Evolutionary conservation across 2,797 vertebrate species (phyloP), one percentile per base, ranked within the genome.

Genomic region (Leucoraja ocellata): DNA sequence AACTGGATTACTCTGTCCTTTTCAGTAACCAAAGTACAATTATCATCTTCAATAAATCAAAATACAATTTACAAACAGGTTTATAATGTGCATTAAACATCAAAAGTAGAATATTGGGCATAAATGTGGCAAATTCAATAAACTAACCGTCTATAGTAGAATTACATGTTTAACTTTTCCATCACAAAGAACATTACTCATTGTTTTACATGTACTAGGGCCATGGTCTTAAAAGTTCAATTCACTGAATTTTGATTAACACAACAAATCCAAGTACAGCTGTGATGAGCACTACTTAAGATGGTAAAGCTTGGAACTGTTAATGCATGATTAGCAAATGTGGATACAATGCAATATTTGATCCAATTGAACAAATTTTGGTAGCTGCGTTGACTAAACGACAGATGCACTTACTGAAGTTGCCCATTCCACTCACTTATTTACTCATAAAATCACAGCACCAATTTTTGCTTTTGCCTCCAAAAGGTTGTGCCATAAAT

Each of bases 161-260:
- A 86, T 86, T 86, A 63, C 23, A 28, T 14, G 65, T 63, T 86
- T 88, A 65, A 93, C 95, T 95, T 95, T 95, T 95, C 95, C 94
- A 93, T 91, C 95, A 95, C 94, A 95, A 93, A 95, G 94, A 93
- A 93, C 95, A 58, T 28, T n/a, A 61, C 28, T 93, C 96, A 95
- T 96, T 96, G 95, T 95, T 96, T 95, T 61, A 88, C 3, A 94
- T 95, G 95, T 93, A 96, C 95, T 95, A 96, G 96, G 95, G 95
- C 95, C 94, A 93, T 78, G 95, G 94, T 95, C 94, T 94, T 94
- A 95, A 93, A 74, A 46, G 39, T 54, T 39, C 16, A 88, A 74
- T 8, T 46, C 90, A 92, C 25, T 54, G 71, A 76, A n/a, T 76
- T 92, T 76, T 46, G 25, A 14, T 11, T 36, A 25, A 74, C 58